Percentiles rank a stretch among this genome's conserved stretches.
These are phyloP conservation scores for Pterois miles DNA, from an alignment of 2,797 vertebrate genomes.

Conservation along the genomic window DNA sequence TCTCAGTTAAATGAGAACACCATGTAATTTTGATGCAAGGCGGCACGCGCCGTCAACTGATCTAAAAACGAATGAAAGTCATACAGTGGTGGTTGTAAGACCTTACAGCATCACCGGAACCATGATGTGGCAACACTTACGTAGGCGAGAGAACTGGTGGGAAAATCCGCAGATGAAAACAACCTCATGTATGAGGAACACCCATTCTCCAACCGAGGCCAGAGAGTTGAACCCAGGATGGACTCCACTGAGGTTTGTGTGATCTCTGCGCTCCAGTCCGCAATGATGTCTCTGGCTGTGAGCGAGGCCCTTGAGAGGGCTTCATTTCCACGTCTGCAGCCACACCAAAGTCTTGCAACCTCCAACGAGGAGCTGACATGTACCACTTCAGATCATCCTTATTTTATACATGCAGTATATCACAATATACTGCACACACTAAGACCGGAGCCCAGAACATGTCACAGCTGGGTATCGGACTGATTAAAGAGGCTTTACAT, in stretches of 20 bases:
- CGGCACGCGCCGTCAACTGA: background rate
- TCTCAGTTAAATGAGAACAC: background rate
- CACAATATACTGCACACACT: background rate
- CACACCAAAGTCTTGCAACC: slow-evolving; percentile 39
- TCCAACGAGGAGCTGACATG: slow-evolving; percentile 20
- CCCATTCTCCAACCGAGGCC: slow-evolving; percentile 56
- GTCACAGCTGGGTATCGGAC: background rate
- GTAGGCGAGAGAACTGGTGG: slow-evolving; percentile 50
- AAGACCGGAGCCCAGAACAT: background rate
- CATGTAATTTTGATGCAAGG: slow-evolving; percentile 2
- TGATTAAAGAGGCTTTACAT: slow-evolving; percentile 18
- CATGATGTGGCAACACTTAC: slow-evolving; percentile 4
- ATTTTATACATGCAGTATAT: background rate
- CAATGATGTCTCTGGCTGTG: slow-evolving; percentile 27
- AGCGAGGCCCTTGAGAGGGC: slow-evolving; percentile 29
- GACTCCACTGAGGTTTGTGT: slow-evolving; percentile 68
- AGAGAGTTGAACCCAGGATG: slow-evolving; percentile 30
- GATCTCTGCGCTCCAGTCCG: slow-evolving; percentile 50
- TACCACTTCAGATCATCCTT: background rate
- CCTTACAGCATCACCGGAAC: background rate
- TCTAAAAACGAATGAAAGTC: slow-evolving; percentile 10
- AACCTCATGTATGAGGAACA: slow-evolving; percentile 69
- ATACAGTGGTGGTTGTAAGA: background rate
- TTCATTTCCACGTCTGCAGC: slow-evolving; percentile 41
- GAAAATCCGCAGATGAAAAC: slow-evolving; percentile 74